phyloP scores from a whole-genome alignment of 2,113 vertebrate species.

The Stigmatopora argus region DNA sequence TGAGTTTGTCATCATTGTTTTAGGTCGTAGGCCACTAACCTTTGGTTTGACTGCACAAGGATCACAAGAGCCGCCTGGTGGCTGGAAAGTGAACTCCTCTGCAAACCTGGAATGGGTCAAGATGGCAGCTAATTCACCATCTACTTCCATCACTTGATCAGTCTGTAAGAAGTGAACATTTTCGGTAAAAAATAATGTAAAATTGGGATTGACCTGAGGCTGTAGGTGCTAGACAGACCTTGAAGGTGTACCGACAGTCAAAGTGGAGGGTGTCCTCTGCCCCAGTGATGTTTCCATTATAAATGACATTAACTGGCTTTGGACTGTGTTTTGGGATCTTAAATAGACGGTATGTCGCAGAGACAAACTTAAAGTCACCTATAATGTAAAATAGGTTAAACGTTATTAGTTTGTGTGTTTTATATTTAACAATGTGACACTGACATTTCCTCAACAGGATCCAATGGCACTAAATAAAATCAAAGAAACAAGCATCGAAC shows the following conservation, averaged over 20 bases:
- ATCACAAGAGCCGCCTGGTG: slow-evolving; percentile 13
- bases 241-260: slow-evolving; percentile 81
- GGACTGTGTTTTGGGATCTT: slow-evolving; percentile 63
- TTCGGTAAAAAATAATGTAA: background rate
- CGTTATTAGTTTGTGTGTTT: background rate
- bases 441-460: background rate
- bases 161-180: slow-evolving; percentile 52
- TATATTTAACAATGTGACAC: background rate
- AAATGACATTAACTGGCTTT: slow-evolving; percentile 64
- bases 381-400: slow-evolving; percentile 3
- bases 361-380: slow-evolving; percentile 80
- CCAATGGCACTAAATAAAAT: background rate
- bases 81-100: slow-evolving; percentile 65
- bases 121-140: slow-evolving; percentile 73
- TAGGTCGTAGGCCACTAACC: slow-evolving; percentile 58
- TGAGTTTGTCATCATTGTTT: background rate
- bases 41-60: slow-evolving; percentile 48
- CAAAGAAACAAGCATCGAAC: slow-evolving; percentile 56
- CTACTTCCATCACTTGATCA: slow-evolving; percentile 71
- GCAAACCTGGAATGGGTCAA: slow-evolving; percentile 78
- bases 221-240: slow-evolving; percentile 60
- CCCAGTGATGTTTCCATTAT: slow-evolving; percentile 74
- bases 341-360: slow-evolving; percentile 85
- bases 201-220: background rate
- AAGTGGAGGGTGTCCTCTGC: slow-evolving; percentile 71